phyloP scores from a whole-genome alignment of 2,888 invertebrate species.

The Steinernema carpocapsae region DNA sequence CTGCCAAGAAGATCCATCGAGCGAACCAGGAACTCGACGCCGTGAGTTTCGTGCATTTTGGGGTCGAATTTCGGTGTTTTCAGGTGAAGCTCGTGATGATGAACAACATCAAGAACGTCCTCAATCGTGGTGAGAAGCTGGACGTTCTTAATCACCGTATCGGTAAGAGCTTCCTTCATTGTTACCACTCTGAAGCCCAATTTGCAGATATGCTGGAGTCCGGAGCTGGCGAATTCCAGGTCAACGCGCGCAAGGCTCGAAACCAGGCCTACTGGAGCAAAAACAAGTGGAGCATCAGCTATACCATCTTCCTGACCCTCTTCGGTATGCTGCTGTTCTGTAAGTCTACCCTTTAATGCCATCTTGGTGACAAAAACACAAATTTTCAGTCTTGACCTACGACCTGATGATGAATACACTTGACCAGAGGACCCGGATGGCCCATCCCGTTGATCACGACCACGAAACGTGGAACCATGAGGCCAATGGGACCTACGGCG shows the following conservation, averaged over 20 bases:
- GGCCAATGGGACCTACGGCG: too few species aligned
- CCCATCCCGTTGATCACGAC: too few species aligned
- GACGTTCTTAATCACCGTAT: background rate
- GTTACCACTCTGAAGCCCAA: too few species aligned
- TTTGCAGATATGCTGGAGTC: slow-evolving; percentile 2
- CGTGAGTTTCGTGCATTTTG: background rate
- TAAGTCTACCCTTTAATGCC: background rate
- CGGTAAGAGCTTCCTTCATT: slow-evolving; percentile 6
- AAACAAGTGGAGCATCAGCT: background rate
- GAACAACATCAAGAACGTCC: slow-evolving; percentile 13
- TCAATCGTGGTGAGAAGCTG: slow-evolving; percentile 18
- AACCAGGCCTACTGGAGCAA: background rate
- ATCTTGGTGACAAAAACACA: too few species aligned
- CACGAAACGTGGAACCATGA: too few species aligned
- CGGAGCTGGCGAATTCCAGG: slow-evolving; percentile 6
- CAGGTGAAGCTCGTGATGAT: slow-evolving; percentile 1
- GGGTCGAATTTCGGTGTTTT: background rate
- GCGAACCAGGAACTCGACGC: background rate
- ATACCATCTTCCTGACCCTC: background rate
- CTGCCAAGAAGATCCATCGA: background rate
- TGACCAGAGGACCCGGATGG: too few species aligned
- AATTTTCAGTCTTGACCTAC: too few species aligned
- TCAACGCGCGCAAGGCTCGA: background rate
- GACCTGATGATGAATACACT: too few species aligned
- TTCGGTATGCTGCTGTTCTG: background rate